phyloP scores from a whole-genome alignment of 1,140 invertebrate species.

The Bombus affinis region DNA sequence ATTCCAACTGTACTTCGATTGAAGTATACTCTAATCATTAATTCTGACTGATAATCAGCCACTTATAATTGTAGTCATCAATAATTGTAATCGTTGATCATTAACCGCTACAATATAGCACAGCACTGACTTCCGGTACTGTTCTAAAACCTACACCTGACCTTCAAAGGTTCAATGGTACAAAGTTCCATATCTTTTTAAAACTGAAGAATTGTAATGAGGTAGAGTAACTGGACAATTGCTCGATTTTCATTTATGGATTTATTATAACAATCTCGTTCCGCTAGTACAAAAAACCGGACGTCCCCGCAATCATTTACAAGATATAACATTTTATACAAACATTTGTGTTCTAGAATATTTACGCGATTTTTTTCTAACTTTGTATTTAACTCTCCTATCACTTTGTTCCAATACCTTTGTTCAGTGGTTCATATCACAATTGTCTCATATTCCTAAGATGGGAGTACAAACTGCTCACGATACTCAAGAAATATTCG shows the following conservation, averaged over 20 bases:
- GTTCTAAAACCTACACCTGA: neutral
- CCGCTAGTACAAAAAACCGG: conserved; percentile 57
- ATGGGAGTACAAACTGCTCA: neutral
- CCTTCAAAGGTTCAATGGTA: neutral
- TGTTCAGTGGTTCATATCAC: conserved; percentile 21
- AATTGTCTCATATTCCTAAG: conserved; percentile 13
- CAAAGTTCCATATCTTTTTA: neutral
- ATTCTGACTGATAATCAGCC: too few species aligned
- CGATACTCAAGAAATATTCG: neutral
- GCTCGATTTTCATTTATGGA: conserved; percentile 21
- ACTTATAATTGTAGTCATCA: neutral
- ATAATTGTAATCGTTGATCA: neutral
- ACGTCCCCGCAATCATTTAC: conserved; percentile 44
- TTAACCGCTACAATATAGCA: neutral
- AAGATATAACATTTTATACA: conserved; percentile 46
- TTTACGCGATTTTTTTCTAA: conserved; percentile 11
- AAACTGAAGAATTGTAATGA: neutral
- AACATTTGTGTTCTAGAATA: conserved; percentile 26
- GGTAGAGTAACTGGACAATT: neutral
- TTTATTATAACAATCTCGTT: conserved; percentile 63
- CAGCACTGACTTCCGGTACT: neutral
- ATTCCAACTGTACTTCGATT: neutral
- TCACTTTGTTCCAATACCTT: neutral
- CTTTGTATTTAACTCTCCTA: neutral
- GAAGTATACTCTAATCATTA: neutral